These are phyloP conservation scores for Drosophila triauraria DNA, from an alignment of 1,140 invertebrate genomes.

Conservation along the genomic window DNA sequence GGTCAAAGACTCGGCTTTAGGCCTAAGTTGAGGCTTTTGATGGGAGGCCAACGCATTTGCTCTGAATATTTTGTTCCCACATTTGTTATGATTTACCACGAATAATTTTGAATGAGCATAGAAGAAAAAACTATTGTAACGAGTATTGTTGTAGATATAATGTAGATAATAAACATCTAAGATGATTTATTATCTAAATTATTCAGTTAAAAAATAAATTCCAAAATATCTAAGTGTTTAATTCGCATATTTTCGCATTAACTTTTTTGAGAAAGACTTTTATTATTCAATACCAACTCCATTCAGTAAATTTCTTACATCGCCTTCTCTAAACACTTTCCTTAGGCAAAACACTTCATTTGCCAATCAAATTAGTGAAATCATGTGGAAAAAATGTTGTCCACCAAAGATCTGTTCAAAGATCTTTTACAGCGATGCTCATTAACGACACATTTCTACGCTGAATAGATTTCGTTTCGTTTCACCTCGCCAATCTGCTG, in stretches of 20 bases:
- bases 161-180: no score
- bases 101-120: neutral
- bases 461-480: slow-evolving; percentile 43
- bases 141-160: neutral
- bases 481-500: slow-evolving; percentile 32
- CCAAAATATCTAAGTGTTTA: no score
- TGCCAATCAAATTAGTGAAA: slow-evolving; percentile 54
- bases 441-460: slow-evolving; percentile 34
- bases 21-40: slow-evolving; percentile 17
- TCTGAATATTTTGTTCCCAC: slow-evolving; percentile 28
- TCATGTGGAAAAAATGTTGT: slow-evolving; percentile 12
- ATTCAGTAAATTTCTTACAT: neutral
- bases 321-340: slow-evolving; percentile 9
- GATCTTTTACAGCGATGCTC: slow-evolving; percentile 29
- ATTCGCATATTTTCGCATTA: neutral
- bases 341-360: slow-evolving; percentile 16
- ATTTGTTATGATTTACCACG: slow-evolving; percentile 17
- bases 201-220: no score
- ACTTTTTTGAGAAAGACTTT: neutral
- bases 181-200: no score
- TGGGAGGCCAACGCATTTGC: slow-evolving; percentile 17
- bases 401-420: slow-evolving; percentile 27
- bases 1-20: slow-evolving; percentile 54
- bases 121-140: neutral
- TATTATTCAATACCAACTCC: neutral